A percentile compares a stretch with the other conserved stretches of the same genome.
phyloP scores from a whole-genome alignment of 2,888 invertebrate species.

The Beris morrisii region DNA sequence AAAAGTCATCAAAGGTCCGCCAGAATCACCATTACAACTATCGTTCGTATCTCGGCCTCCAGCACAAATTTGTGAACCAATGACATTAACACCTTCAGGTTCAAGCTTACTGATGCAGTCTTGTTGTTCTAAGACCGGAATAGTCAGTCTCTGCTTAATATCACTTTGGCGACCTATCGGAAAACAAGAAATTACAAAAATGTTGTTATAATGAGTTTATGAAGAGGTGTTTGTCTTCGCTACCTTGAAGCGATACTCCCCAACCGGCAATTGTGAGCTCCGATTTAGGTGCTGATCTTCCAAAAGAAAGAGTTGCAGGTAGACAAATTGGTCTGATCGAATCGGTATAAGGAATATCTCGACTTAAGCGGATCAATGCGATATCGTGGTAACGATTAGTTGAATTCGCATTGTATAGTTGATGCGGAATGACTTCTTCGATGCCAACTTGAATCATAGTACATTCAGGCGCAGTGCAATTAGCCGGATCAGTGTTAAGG shows the following conservation, averaged over 20 bases:
- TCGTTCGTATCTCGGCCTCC: constrained; percentile 55
- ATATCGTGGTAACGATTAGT: constrained; percentile 70
- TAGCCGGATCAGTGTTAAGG: not conserved
- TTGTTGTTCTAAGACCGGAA: constrained; percentile 55
- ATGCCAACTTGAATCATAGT: constrained; percentile 56
- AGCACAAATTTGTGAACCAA: constrained; percentile 29
- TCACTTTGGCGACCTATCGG: not conserved
- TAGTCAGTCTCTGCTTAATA: constrained; percentile 45
- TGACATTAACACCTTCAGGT: not conserved
- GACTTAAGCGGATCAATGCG: constrained; percentile 66
- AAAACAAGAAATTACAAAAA: constrained; percentile 1
- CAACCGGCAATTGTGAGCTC: constrained; percentile 63
- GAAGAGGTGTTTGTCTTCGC: not conserved
- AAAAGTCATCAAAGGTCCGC: constrained; percentile 59
- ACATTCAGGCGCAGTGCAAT: constrained; percentile 17
- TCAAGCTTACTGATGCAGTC: constrained; percentile 51
- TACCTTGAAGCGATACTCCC: constrained; percentile 55
- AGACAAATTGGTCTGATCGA: constrained; percentile 65
- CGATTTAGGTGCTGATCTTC: constrained; percentile 46
- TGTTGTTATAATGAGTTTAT: constrained; percentile 38
- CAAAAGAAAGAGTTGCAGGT: constrained; percentile 50
- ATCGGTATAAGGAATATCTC: constrained; percentile 60
- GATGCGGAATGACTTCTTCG: constrained; percentile 67
- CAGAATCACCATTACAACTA: constrained; percentile 62
- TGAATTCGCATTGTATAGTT: constrained; percentile 62